phyloP scores from a whole-genome alignment of 2,888 invertebrate species.

The Synanthedon myopaeformis region DNA sequence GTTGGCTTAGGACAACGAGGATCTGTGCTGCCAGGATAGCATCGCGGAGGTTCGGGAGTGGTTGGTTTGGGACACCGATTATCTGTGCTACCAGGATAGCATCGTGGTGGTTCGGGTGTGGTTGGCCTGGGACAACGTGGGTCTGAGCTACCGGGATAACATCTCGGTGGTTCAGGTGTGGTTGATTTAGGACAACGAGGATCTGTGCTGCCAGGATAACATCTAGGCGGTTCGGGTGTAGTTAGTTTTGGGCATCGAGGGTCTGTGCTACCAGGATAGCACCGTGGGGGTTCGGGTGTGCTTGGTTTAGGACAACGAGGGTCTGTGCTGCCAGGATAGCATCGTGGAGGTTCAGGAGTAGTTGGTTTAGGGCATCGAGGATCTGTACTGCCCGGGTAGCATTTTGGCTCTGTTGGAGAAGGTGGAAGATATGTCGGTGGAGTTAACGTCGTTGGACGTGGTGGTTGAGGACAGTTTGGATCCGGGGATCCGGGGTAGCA shows the following conservation, averaged over 20 bases:
- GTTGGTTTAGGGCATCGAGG: constrained; percentile 24
- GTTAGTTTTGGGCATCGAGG: constrained; percentile 10
- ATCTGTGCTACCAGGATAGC: constrained; percentile 33
- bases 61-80: constrained; percentile 15
- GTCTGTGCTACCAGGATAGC: constrained; percentile 17
- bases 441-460: constrained; percentile 9
- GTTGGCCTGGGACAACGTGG: constrained; percentile 10
- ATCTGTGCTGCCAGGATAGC: constrained; percentile 20
- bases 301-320: constrained; percentile 21
- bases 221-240: constrained; percentile 16
- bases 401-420: constrained; percentile 8
- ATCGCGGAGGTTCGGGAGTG: constrained; percentile 11
- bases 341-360: constrained; percentile 11
- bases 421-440: constrained; percentile 1
- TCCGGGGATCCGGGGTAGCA: constrained; percentile 23
- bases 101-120: constrained; percentile 12
- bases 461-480: constrained; percentile 21
- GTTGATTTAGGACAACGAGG: constrained; percentile 16
- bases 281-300: constrained; percentile 9
- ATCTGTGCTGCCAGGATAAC: constrained; percentile 15
- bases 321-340: constrained; percentile 19
- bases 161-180: constrained; percentile 12
- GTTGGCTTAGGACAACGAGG: constrained; percentile 21
- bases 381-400: constrained; percentile 24
- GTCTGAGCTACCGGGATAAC: constrained; percentile 18